Conservation (phyloP, 64 coral and sea anemone genomes). For the Anthopleura sola region DNA sequence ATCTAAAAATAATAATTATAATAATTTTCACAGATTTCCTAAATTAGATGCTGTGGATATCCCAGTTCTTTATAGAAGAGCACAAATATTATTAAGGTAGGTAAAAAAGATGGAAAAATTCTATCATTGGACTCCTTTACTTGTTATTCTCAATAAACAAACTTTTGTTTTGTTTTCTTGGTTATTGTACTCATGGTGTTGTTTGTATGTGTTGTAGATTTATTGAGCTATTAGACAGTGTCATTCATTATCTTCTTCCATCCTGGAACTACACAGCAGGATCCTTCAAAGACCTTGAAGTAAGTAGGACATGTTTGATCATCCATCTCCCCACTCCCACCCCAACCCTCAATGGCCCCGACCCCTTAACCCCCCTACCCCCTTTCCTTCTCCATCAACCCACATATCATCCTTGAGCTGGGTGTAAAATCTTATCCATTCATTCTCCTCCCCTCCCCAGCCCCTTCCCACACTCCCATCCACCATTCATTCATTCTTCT, state of each 20-base stretch:
- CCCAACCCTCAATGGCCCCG: too few species aligned
- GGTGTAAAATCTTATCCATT: too few species aligned
- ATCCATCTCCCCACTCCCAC: background rate
- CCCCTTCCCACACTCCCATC: background rate
- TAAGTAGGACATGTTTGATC: background rate
- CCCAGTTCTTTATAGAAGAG: slow-evolving; percentile 66
- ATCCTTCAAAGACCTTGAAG: slow-evolving; percentile 87
- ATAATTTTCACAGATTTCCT: slow-evolving; percentile 53
- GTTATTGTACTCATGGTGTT: background rate
- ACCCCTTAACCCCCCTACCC: background rate
- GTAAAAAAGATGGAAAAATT: background rate
- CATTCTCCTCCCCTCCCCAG: background rate
- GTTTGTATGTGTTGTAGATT: slow-evolving; percentile 46
- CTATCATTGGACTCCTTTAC: too few species aligned
- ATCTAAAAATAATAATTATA: background rate
- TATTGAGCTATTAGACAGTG: slow-evolving; percentile 86
- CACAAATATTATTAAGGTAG: slow-evolving; percentile 73
- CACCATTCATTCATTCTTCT: background rate
- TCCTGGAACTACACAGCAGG: slow-evolving; percentile 98
- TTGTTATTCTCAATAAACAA: background rate
- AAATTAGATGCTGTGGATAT: slow-evolving; percentile 87
- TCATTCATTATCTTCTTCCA: slow-evolving; percentile 87
- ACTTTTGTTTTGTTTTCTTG: background rate
- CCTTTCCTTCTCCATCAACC: too few species aligned
- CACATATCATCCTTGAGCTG: too few species aligned